Base-by-base conservation (phyloP, 2,888 invertebrate genomes). In the Diploptera punctata region DNA sequence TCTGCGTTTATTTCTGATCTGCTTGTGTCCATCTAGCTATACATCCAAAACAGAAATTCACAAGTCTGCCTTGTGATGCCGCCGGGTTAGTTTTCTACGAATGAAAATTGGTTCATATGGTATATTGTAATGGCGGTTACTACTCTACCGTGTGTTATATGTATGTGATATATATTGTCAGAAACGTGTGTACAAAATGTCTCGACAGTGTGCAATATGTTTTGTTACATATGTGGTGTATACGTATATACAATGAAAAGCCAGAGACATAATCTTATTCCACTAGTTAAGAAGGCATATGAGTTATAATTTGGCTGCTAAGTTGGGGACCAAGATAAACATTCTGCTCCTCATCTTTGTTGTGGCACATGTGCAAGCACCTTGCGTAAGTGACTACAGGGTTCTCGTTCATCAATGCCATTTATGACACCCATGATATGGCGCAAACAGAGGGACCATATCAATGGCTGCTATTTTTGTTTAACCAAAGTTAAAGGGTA, bases 321-420 rank as follows among this genome's bases (percentile, higher is more conserved):
- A n/a, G n/a, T 49, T 49, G 49, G 13, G 49, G 49, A 49, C 18
- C n/a, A n/a, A n/a, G 49, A 49, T n/a, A 49, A 49, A n/a, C 49
- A 9, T 49, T 49, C n/a, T 49, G 18, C 49, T 49, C 49, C 49
- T 49, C 49, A 49, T 49, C 49, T 49, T 49, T 49, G 49, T 49
- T 49, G 49, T n/a, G 49, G 49, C 49, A 49, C 18, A 49, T 49
- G 18, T 49, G 49, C 13, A 49, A 49, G 7, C n/a, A 49, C 5
- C 49, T 49, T 49, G 49, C 49, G 18, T 49, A 49, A 49, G 49
- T 49, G n/a, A n/a, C 49, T 49, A 13, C n/a, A 49, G 49, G 7
- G 49, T 49, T 49, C 49, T 49, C 49, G 18, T n/a, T 49, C 7
- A 49, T 49, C 49, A n/a, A 18, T 49, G 49, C n/a, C 49, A n/a